These are phyloP conservation scores for Colletes gigas DNA, from an alignment of 1,140 invertebrate genomes.

Conservation along the genomic window DNA sequence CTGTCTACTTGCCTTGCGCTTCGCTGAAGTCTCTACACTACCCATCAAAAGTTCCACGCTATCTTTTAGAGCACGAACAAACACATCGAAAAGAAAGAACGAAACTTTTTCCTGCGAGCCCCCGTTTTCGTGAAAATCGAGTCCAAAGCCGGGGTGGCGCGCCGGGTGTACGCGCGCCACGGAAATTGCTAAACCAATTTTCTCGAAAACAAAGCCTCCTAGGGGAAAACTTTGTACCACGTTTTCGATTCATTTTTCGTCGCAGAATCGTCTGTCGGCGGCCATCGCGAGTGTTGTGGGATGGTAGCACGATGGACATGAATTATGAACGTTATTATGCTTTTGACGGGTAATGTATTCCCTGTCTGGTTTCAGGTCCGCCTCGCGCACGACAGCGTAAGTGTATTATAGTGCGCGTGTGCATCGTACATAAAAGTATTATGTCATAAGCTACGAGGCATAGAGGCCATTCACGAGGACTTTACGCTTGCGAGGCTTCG, in stretches of 20 bases:
- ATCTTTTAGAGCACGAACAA: neutral
- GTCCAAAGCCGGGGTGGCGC: neutral
- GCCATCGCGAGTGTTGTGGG: neutral
- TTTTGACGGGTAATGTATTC: neutral
- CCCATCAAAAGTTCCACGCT: neutral
- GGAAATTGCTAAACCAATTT: neutral
- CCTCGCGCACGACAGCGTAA: slow-evolving; percentile 3
- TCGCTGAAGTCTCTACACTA: slow-evolving; percentile 53
- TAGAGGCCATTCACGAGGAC: slow-evolving; percentile 59
- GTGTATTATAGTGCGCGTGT: slow-evolving; percentile 20
- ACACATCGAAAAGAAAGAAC: neutral
- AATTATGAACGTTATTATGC: slow-evolving; percentile 10
- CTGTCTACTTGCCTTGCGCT: slow-evolving; percentile 55
- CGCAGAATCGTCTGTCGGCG: neutral
- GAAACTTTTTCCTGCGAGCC: neutral
- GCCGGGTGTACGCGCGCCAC: too few relatives aligned
- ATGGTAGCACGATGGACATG: neutral
- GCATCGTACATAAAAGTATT: slow-evolving; percentile 67
- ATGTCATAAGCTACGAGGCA: slow-evolving; percentile 69
- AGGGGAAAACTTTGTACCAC: neutral
- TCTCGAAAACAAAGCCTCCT: neutral
- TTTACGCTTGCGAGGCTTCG: slow-evolving; percentile 47
- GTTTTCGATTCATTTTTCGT: neutral
- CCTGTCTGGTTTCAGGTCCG: neutral
- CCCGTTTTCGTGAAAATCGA: neutral